Evolutionary conservation across 2,113 vertebrate species (phyloP), one percentile per base, ranked within the genome.

Genomic region (Desmodus rotundus): DNA sequence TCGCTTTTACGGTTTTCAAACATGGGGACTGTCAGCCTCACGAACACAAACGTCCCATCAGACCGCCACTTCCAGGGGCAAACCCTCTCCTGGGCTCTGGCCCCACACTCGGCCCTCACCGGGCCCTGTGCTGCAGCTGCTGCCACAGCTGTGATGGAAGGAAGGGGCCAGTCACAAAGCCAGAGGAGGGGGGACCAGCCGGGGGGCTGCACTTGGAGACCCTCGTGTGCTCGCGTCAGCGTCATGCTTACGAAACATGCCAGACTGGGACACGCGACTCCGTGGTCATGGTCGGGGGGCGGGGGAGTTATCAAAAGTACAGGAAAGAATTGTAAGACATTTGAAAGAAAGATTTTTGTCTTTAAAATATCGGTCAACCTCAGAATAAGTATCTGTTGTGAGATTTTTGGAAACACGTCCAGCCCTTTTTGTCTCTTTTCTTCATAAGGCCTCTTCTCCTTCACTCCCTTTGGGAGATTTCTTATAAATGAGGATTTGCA

Each of bases 401-500:
- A 91, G 96, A 85, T 96, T 96, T 96, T 97, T 87, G 93, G 96
- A 97, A 97, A 96, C 89, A 82, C 81, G 80, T 94, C 83, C 45
- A 12, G 2, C 33, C 98, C 97, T 88, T 95, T 96, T 85, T 94
- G 96, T 96, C 77, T 96, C 96, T 63, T 94, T 91, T 97, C 97
- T 97, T 96, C 95, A 90, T 76, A 98, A 97, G 95, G 95, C 89
- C 95, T 76, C 94, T 94, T 97, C 95, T 96, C 97, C 97, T 96
- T 96, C 98, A 97, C 67, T 98, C 98, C 98, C 98, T 96, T 70
- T 96, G 97, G 98, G 95, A 93, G 95, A 93, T 47, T 97, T 87
- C 92, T 98, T 98, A 98, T 98, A 98, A 98, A 98, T 98, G 98
- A 98, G 97, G 97, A 98, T 97, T 96, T 91, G 78, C 47, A 50